Conservation (phyloP, 2,113 vertebrate genomes). For the Phoenicopterus ruber region DNA sequence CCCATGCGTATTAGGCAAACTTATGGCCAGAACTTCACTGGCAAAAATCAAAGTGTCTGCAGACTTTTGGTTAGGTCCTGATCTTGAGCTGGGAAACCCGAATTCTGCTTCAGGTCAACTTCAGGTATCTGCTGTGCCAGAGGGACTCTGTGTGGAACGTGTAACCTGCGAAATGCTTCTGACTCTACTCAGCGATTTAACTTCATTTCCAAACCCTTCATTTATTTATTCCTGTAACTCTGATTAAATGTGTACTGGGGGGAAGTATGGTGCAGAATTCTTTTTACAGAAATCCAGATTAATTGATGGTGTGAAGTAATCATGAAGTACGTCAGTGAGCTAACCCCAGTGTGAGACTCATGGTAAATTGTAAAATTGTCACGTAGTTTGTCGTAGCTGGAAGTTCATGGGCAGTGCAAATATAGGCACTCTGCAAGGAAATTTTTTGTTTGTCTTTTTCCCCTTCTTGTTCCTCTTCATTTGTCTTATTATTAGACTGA, state of each 20-base stretch:
- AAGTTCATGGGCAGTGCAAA: neutral
- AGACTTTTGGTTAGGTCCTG: neutral
- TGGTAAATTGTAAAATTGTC: neutral
- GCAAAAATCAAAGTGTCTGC: neutral
- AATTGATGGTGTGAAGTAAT: neutral
- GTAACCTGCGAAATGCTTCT: neutral
- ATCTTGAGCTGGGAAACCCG: neutral
- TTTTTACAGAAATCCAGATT: neutral
- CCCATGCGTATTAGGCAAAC: neutral
- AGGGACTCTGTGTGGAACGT: neutral
- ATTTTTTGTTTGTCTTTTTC: neutral
- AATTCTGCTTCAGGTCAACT: neutral
- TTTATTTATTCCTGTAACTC: neutral
- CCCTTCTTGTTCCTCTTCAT: constrained; percentile 33
- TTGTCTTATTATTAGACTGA: constrained; percentile 58
- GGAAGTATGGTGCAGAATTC: neutral
- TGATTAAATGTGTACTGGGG: neutral
- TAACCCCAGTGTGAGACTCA: neutral
- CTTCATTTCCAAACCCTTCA: neutral
- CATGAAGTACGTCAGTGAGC: neutral
- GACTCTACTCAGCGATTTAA: neutral
- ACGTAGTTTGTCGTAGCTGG: neutral
- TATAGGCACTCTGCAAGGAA: neutral
- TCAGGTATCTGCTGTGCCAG: neutral
- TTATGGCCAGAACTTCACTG: neutral